These are phyloP conservation scores for Axinella damicornis DNA, from an alignment of 37 sponge, comb jelly and placozoan species.

Conservation along the genomic window DNA sequence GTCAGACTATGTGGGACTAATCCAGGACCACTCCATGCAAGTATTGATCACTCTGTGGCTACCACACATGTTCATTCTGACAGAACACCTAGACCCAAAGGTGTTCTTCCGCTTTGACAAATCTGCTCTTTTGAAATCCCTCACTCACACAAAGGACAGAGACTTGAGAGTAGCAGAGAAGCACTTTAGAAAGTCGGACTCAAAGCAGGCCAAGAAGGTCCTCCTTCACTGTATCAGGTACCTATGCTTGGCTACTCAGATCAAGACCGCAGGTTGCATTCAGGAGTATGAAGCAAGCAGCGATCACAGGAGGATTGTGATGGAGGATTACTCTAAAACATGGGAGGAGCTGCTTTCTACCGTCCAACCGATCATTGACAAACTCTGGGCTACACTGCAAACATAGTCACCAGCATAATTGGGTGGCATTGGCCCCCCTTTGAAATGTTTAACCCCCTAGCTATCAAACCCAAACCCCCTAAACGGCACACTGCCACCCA, in stretches of 20 bases:
- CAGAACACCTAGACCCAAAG: constrained; percentile 32
- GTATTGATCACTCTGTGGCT: constrained; percentile 59
- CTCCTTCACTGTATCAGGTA: constrained; percentile 59
- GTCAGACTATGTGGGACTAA: constrained; percentile 19
- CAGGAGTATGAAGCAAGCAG: constrained; percentile 43
- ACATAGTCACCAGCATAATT: too few relatives aligned
- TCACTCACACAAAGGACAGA: constrained; percentile 37
- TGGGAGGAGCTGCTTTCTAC: constrained; percentile 9
- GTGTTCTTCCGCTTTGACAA: constrained; percentile 22
- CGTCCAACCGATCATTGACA: constrained; percentile 21
- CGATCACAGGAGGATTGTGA: constrained; percentile 2
- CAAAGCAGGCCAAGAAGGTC: constrained; percentile 47
- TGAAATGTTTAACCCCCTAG: too few relatives aligned
- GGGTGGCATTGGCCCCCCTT: too few relatives aligned
- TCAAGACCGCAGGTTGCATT: constrained; percentile 27
- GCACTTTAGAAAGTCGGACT: constrained; percentile 64
- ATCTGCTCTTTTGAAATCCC: constrained; percentile 13
- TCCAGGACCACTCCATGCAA: constrained; percentile 44
- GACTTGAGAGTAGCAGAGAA: constrained; percentile 76
- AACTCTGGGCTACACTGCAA: neutral
- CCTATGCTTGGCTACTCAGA: constrained; percentile 33
- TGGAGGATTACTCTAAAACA: neutral
- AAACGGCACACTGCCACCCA: too few relatives aligned
- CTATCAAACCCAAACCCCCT: too few relatives aligned
- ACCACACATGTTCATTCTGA: constrained; percentile 13